A percentile compares a stretch with the other conserved stretches of the same genome.
Evolutionary conservation across 30 jellyfish, hydroid and myxozoan genomes (phyloP).

Genomic region (Chrysaora quinquecirrha): DNA sequence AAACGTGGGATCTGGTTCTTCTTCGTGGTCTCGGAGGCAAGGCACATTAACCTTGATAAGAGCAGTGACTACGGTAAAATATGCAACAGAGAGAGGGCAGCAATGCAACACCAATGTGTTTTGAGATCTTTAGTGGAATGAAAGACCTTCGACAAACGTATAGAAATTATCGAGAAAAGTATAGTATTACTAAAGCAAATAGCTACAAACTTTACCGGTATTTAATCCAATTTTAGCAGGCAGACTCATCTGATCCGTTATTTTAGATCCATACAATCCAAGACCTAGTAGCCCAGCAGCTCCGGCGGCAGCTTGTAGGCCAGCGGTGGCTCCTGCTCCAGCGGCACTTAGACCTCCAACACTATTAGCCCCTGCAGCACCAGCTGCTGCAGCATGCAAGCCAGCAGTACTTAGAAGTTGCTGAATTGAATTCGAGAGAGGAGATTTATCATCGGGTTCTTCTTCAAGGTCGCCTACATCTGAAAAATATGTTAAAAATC

Average conservation of each 20-base stretch:
- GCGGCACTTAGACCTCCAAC: constrained; percentile 63
- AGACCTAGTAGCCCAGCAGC: constrained; percentile 65
- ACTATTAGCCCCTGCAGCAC: constrained; percentile 53
- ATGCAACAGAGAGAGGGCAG: too few relatives aligned
- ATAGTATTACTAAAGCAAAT: too few relatives aligned
- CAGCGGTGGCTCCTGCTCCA: constrained; percentile 68
- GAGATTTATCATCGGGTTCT: constrained; percentile 47
- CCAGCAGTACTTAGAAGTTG: constrained; percentile 42
- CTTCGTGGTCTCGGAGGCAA: too few relatives aligned
- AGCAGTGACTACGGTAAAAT: too few relatives aligned
- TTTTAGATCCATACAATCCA: constrained; percentile 41
- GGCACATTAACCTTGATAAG: too few relatives aligned
- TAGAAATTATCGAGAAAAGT: too few relatives aligned
- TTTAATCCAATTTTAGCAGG: constrained; percentile 51
- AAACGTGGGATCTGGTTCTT: too few relatives aligned
- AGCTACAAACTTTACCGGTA: too few relatives aligned
- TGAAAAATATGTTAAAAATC: not conserved
- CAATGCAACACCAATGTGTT: too few relatives aligned
- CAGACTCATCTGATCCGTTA: constrained; percentile 38
- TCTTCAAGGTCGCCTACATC: constrained; percentile 32
- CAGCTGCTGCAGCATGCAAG: constrained; percentile 66
- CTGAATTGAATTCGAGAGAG: constrained; percentile 39
- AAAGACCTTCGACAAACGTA: too few relatives aligned
- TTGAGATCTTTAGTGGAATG: too few relatives aligned
- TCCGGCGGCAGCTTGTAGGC: constrained; percentile 70